Percentiles rank a stretch among this genome's conserved stretches.
Conservation (phyloP, 2,113 vertebrate species). For the Dasypus novemcinctus region DNA sequence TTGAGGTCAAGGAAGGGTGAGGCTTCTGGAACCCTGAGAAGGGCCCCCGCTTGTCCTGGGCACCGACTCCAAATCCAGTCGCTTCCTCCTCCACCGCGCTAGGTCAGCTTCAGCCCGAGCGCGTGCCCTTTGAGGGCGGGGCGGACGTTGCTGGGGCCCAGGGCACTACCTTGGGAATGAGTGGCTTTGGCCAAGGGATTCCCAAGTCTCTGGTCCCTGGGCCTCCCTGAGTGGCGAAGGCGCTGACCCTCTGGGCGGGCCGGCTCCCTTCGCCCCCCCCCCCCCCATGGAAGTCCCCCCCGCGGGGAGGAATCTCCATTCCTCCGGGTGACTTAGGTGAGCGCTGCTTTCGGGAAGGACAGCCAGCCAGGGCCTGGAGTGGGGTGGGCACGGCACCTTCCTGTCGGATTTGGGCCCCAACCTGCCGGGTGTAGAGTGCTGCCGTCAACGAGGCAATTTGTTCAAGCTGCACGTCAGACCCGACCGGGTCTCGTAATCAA, state of each 20-base stretch:
- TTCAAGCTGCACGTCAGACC: background rate
- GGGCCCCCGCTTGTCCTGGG: background rate
- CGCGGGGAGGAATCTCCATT: background rate
- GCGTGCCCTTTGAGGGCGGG: background rate
- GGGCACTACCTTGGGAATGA: background rate
- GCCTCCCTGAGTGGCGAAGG: background rate
- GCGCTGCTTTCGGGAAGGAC: background rate
- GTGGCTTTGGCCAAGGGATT: background rate
- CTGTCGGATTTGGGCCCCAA: background rate
- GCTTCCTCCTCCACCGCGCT: background rate
- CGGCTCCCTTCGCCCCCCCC: background rate
- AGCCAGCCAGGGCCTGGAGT: background rate
- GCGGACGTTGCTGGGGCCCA: background rate
- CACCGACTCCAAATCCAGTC: fast-evolving
- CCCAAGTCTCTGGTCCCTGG: background rate
- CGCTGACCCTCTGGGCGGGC: background rate
- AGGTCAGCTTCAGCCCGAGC: too few relatives aligned
- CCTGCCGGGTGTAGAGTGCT: background rate
- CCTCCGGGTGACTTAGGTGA: background rate
- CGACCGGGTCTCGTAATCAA: background rate
- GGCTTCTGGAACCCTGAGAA: background rate
- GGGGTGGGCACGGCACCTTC: background rate
- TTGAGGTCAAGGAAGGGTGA: background rate
- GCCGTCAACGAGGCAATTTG: background rate
- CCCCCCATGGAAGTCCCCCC: background rate